phyloP scores from a whole-genome alignment of 2,113 vertebrate genomes.

The Nettapus auritus region DNA sequence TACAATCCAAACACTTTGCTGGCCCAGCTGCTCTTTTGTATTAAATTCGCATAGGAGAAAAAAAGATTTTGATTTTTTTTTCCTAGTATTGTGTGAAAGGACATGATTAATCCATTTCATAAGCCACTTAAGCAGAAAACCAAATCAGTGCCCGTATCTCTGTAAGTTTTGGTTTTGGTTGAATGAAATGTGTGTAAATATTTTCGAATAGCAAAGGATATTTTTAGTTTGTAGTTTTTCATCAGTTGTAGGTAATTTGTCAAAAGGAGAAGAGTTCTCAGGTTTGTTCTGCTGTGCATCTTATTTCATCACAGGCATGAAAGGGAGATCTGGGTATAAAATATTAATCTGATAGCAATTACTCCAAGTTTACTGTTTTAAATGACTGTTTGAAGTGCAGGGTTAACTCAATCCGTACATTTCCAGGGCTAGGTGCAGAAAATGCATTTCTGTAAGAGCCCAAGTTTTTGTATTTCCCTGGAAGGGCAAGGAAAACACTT shows the following conservation, averaged over 20 bases:
- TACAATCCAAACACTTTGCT: neutral
- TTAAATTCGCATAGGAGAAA: neutral
- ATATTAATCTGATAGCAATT: neutral
- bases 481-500: neutral
- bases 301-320: neutral
- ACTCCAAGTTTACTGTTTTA: neutral
- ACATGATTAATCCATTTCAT: neutral
- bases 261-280: neutral
- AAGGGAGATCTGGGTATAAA: neutral
- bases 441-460: neutral
- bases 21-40: neutral
- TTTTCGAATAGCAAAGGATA: neutral
- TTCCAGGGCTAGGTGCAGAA: neutral
- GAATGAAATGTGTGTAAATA: neutral
- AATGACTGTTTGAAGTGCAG: neutral
- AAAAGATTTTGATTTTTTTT: neutral
- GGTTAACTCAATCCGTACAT: accelerated
- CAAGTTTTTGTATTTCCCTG: neutral
- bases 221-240: neutral
- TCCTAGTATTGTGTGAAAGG: neutral
- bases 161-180: neutral
- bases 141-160: neutral
- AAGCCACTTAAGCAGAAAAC: neutral
- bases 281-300: neutral
- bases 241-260: neutral